Conservation (phyloP, 2,888 invertebrate genomes). For the Hypsopygia costalis region DNA sequence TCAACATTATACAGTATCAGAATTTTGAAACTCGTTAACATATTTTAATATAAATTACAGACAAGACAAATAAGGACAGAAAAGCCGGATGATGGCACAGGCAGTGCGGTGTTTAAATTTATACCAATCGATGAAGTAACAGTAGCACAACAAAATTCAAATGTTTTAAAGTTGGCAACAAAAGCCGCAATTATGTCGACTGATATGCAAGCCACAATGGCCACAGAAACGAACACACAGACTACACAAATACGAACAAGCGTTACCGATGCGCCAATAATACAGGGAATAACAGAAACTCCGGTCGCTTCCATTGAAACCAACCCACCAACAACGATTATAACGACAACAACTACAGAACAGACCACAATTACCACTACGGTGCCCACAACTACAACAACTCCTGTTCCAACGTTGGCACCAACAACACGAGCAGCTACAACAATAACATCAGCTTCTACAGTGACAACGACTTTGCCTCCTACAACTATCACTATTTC, state of each 20-base stretch:
- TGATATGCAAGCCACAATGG: constrained; percentile 34
- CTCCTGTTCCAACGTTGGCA: constrained; percentile 25
- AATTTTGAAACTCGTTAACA: too few relatives aligned
- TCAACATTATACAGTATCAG: too few relatives aligned
- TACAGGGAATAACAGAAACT: constrained; percentile 19
- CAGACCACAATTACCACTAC: too few relatives aligned
- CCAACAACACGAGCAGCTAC: constrained; percentile 20
- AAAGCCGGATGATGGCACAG: constrained; percentile 61
- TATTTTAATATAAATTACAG: constrained; percentile 53
- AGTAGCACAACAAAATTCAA: constrained; percentile 56
- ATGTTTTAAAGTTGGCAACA: constrained; percentile 63
- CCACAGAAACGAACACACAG: constrained; percentile 58
- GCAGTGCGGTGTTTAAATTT: constrained; percentile 65
- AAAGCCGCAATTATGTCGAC: constrained; percentile 45
- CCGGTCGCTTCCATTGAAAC: constrained; percentile 19
- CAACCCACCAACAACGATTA: constrained; percentile 18
- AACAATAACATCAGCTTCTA: constrained; percentile 21
- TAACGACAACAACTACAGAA: constrained; percentile 12
- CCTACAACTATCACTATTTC: constrained; percentile 16
- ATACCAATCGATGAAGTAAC: constrained; percentile 72
- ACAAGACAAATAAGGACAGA: constrained; percentile 77
- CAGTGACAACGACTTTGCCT: constrained; percentile 28
- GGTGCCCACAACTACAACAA: constrained; percentile 16
- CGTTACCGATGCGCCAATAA: constrained; percentile 15
- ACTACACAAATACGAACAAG: constrained; percentile 46